Percentiles rank a stretch among this genome's conserved stretches.
Conservation (phyloP, 2,113 vertebrate species). For the Ptilorrhoa leucosticta region DNA sequence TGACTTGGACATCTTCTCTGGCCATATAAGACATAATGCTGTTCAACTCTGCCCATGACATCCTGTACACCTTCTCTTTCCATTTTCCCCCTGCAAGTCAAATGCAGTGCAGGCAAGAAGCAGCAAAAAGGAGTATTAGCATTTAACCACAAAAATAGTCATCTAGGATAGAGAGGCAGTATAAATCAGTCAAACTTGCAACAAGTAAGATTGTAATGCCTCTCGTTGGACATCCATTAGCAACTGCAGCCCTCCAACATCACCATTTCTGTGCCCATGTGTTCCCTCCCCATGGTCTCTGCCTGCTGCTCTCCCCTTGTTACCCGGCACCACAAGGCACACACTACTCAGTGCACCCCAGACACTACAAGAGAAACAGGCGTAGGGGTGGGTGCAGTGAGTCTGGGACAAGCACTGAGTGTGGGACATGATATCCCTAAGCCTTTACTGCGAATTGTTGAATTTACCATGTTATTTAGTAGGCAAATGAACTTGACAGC, state of each 20-base stretch:
- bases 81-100: not conserved
- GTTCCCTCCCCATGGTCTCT: not conserved
- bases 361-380: not conserved
- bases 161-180: not conserved
- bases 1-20: not conserved
- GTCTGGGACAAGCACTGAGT: not conserved
- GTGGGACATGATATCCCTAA: not conserved
- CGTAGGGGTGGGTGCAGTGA: not conserved
- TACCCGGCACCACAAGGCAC: not conserved
- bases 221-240: not conserved
- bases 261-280: accelerated
- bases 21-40: not conserved
- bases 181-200: not conserved
- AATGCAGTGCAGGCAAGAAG: not conserved
- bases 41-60: not conserved
- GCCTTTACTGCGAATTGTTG: not conserved
- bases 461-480: not conserved
- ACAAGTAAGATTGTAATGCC: not conserved
- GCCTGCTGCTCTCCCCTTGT: not conserved
- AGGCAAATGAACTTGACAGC: not conserved
- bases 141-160: not conserved
- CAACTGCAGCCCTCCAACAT: not conserved
- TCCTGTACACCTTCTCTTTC: not conserved
- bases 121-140: not conserved
- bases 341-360: not conserved